Conservation (phyloP, 1,140 invertebrate genomes). For the Drosophila punjabiensis region DNA sequence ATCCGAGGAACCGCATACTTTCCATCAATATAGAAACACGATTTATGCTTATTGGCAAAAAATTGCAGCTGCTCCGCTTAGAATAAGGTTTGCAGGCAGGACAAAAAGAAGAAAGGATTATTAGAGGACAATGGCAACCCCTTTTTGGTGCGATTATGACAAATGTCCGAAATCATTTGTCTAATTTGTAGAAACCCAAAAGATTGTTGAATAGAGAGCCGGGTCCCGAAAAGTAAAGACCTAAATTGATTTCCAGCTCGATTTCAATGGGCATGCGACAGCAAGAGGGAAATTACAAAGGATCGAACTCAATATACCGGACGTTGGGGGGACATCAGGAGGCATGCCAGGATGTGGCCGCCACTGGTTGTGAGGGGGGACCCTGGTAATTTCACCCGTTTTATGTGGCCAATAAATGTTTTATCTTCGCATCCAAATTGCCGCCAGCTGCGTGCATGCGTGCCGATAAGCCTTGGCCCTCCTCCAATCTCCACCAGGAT, state of each 20-base stretch:
- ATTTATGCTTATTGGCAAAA: slow-evolving; percentile 6
- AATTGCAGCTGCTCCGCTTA: slow-evolving; percentile 11
- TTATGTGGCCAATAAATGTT: slow-evolving; percentile 82
- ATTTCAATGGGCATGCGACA: slow-evolving; percentile 38
- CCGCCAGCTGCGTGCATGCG: slow-evolving; percentile 77
- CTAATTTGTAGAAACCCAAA: slow-evolving; percentile 56
- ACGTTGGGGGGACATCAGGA: neutral
- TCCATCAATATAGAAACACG: neutral
- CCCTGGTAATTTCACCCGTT: slow-evolving; percentile 74
- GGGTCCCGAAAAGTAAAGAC: slow-evolving; percentile 4
- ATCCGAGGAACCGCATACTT: neutral
- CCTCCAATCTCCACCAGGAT: slow-evolving; percentile 5
- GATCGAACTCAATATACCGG: slow-evolving; percentile 38
- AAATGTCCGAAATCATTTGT: slow-evolving; percentile 68
- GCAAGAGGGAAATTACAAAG: slow-evolving; percentile 60
- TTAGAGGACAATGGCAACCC: slow-evolving; percentile 42
- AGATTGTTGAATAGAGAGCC: slow-evolving; percentile 16
- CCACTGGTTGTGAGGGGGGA: slow-evolving; percentile 43
- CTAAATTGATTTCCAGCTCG: slow-evolving; percentile 62
- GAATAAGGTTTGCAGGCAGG: neutral
- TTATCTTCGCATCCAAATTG: slow-evolving; percentile 80
- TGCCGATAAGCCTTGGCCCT: slow-evolving; percentile 69
- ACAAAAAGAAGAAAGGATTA: slow-evolving; percentile 1
- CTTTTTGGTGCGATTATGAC: slow-evolving; percentile 53
- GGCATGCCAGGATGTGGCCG: slow-evolving; percentile 39